Base-by-base conservation (phyloP, 2,113 vertebrate species). In the Sphaerodactylus townsendi region DNA sequence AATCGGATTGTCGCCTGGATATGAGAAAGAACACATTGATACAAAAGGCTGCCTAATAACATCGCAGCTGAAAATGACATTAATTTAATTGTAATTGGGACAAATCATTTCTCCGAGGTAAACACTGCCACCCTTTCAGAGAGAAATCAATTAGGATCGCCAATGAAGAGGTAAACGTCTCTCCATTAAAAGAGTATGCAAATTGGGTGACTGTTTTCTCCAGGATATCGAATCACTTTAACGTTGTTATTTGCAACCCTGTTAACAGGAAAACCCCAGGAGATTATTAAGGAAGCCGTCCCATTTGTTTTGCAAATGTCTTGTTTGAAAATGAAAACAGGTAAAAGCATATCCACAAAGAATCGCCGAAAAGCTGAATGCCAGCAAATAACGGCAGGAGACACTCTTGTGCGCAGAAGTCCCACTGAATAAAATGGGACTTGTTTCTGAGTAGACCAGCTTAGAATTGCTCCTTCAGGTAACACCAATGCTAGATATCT, bases 1-100 rank as follows among this genome's bases (percentile, higher is more conserved):
- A 88, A 70, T 50, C 85, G 71, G 82, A 88, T 92, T 93, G 93
- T 86, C 77, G 91, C 30, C 39, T 87, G 83, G 87, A 62, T 65
- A 87, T 64, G 92, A 82, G 53, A 86, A 86, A 89, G 35, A 10
- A 69, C 50, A 84, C 10, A 30, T 84, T 66, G 80, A 77, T 77
- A 82, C 19, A 88, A 92, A 71, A 39, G 70, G 21, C 65, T 85
- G 75, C 41, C 41, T 90, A 86, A 91, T 83, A 79, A 91, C 84
- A 92, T 87, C 83, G 77, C 77, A 85, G 56, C 56, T 83, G 93
- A 87, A 89, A 93, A 89, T 14, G 15, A 75, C 37, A 82, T 79
- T 89, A 89, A 93, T 93, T 93, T 92, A 88, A 92, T 85, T 83
- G 82, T 86, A 89, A 89, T 83, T 90, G 88, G 89, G 86, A 70